A percentile compares a stretch with the other conserved stretches of the same genome.
Conservation (phyloP, 2,888 invertebrate genomes). For the Agrilus mali region DNA sequence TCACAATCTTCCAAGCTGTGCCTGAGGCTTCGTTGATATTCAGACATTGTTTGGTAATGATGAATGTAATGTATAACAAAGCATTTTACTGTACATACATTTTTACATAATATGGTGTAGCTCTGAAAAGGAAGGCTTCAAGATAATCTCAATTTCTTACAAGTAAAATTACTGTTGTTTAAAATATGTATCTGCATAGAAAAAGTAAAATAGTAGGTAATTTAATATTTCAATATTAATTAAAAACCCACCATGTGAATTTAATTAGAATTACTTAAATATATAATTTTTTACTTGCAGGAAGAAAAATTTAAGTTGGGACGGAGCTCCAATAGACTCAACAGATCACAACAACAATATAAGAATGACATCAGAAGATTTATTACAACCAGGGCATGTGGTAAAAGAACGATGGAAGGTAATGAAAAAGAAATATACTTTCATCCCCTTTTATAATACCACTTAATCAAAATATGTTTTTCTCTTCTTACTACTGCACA, state of each 20-base stretch:
- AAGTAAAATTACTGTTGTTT: background rate
- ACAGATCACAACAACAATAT: constrained; percentile 57
- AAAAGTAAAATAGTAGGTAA: background rate
- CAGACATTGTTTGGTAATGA: no score
- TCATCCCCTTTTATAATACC: background rate
- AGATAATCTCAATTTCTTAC: no score
- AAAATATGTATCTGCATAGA: background rate
- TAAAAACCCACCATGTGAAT: background rate
- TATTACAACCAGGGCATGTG: constrained; percentile 90
- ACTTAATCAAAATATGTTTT: background rate
- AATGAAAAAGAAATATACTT: constrained; percentile 24
- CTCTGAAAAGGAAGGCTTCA: no score
- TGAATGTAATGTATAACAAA: no score
- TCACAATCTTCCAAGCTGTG: no score
- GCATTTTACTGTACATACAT: no score
- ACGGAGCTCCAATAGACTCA: constrained; percentile 31
- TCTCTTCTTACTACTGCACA: background rate
- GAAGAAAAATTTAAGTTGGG: constrained; percentile 33
- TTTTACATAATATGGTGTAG: no score
- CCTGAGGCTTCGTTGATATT: no score
- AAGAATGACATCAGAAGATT: constrained; percentile 85
- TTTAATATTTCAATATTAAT: background rate
- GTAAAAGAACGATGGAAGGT: constrained; percentile 99
- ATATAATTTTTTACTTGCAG: constrained; percentile 18
- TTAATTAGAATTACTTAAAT: background rate